These are phyloP conservation scores for Bembecia ichneumoniformis DNA, from an alignment of 2,888 invertebrate genomes.

Conservation along the genomic window DNA sequence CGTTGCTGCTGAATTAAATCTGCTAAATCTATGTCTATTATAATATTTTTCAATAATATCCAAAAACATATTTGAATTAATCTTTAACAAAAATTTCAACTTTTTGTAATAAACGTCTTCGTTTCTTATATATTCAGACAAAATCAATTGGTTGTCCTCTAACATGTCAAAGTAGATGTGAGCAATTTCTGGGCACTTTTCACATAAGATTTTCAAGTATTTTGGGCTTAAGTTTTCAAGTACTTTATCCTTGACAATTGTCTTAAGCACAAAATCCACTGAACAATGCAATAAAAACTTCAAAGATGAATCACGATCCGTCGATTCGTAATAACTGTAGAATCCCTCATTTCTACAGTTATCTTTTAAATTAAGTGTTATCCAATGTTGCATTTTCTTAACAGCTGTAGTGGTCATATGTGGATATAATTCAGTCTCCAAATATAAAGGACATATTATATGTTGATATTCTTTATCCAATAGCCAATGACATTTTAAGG, in stretches of 20 bases:
- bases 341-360: constrained; percentile 29
- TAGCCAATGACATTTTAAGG: constrained; percentile 41
- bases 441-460: constrained; percentile 36
- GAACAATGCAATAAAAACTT: constrained; percentile 34
- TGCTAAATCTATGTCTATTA: constrained; percentile 10
- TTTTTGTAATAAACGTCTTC: constrained; percentile 23
- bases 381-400: constrained; percentile 37
- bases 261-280: constrained; percentile 24
- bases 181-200: constrained; percentile 27
- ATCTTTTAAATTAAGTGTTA: constrained; percentile 27
- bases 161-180: constrained; percentile 33
- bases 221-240: constrained; percentile 29
- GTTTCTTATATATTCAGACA: constrained; percentile 17
- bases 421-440: constrained; percentile 37
- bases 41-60: constrained; percentile 36
- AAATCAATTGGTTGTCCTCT: constrained; percentile 16
- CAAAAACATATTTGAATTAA: constrained; percentile 26
- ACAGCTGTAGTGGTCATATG: constrained; percentile 40
- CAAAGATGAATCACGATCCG: constrained; percentile 24
- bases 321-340: constrained; percentile 31
- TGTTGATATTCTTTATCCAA: constrained; percentile 22
- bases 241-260: constrained; percentile 19
- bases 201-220: constrained; percentile 32
- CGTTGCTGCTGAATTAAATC: constrained; percentile 23
- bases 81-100: constrained; percentile 30